Conservation (phyloP, 2,113 vertebrate genomes). For the Mesembrinibis cayennensis region DNA sequence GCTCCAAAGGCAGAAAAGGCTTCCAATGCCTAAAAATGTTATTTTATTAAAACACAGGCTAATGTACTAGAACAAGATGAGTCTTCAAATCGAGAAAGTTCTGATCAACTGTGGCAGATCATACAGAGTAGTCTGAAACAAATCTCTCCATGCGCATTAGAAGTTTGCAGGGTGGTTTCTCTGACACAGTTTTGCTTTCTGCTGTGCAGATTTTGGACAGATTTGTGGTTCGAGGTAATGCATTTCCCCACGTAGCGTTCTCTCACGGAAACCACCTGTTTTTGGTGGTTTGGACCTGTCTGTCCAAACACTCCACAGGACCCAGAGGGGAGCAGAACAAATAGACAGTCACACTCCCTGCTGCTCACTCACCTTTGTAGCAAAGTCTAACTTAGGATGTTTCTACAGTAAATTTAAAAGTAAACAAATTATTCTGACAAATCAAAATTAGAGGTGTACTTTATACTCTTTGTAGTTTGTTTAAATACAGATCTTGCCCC, state of each 20-base stretch:
- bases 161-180: background rate
- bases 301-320: background rate
- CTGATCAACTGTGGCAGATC: background rate
- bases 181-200: background rate
- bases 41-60: background rate
- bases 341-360: background rate
- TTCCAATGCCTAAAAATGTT: background rate
- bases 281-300: background rate
- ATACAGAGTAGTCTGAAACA: background rate
- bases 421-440: background rate
- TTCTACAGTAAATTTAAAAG: background rate
- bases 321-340: background rate
- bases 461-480: background rate
- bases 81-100: background rate
- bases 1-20: background rate
- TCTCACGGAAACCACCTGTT: background rate
- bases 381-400: background rate
- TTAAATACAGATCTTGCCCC: background rate
- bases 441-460: background rate
- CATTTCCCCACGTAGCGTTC: background rate
- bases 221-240: background rate
- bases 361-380: background rate
- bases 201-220: background rate
- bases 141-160: background rate
- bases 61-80: background rate